Base-by-base conservation (phyloP, 2,113 vertebrate species). In the Rhadina sibilatrix region DNA sequence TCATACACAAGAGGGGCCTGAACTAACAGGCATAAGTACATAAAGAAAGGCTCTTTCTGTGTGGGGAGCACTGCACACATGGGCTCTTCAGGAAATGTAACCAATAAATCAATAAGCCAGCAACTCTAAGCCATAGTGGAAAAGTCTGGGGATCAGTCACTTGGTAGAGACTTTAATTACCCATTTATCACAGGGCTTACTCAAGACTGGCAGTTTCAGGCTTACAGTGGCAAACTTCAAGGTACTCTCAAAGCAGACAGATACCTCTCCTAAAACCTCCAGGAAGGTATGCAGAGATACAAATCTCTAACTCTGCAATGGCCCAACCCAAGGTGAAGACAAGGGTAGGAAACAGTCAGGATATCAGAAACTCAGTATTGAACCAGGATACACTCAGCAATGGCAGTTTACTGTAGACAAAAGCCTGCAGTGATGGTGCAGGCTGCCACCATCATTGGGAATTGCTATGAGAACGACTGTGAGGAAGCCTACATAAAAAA, bases 401-500 rank as follows among this genome's bases (percentile, higher is more conserved):
- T 97, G 97, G 97, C 96, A 97, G 96, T 97, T 97, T 96, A 97
- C 97, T 97, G 97, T 97, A 97, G 96, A 91, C 52, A 94, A 95
- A 95, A 96, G 87, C 96, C 97, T 92, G 96, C 44, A 87, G 94
- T 42, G 61, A 97, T 94, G 91, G 97, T 77, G 84, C 89, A 90
- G 86, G 81, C 84, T 94, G 96, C 87, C 75, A 87, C 95, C 95
- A 95, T 92, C 94, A 96, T 46, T 97, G 96, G 87, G 90, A 83
- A 97, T 95, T 97, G 95, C 90, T 96, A 94, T 94, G 93, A 93
- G 87, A 84, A 97, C 59, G 64, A 95, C 93, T 97, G 95, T 93
- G 96, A 96, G 97, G 96, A 97, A 97, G 97, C 97, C 97, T 98
- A 97, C 88, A 94, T 95, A 95, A 97, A 97, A 97, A 97, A 96